Conservation (phyloP, 2,113 vertebrate genomes). For the Phalacrocorax carbo region DNA sequence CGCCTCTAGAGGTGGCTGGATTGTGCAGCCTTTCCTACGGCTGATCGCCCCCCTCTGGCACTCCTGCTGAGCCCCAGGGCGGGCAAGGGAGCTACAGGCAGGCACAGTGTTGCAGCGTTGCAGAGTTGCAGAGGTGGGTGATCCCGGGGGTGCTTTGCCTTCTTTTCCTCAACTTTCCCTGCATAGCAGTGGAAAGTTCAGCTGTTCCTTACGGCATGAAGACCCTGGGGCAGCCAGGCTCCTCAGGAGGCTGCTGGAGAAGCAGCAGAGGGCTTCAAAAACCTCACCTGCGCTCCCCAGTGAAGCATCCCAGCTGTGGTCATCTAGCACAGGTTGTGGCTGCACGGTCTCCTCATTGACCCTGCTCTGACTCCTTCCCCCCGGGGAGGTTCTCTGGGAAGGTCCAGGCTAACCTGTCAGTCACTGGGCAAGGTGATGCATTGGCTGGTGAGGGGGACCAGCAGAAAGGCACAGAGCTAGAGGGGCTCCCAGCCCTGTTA, state of each 20-base stretch:
- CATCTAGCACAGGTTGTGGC: neutral
- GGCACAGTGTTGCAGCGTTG: accelerated
- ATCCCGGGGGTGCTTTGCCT: neutral
- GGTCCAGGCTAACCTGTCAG: neutral
- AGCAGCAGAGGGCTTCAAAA: neutral
- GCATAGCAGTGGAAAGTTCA: neutral
- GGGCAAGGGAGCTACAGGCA: accelerated
- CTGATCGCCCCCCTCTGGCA: accelerated
- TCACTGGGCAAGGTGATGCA: neutral
- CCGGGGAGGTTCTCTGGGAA: neutral
- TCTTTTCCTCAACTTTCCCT: neutral
- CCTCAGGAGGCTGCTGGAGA: neutral
- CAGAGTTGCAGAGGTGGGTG: neutral
- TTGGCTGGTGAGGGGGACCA: neutral
- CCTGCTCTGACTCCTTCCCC: neutral
- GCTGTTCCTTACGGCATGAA: accelerated
- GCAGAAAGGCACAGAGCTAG: neutral
- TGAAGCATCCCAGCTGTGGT: neutral
- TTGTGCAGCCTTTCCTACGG: neutral
- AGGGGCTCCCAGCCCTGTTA: neutral
- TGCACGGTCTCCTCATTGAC: accelerated
- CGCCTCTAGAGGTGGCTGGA: neutral
- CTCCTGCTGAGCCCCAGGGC: neutral
- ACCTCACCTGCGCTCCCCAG: no score
- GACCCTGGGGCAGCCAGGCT: neutral